A percentile compares a stretch with the other conserved stretches of the same genome.
phyloP scores from a whole-genome alignment of 2,113 vertebrate species.

The Coturnix japonica region DNA sequence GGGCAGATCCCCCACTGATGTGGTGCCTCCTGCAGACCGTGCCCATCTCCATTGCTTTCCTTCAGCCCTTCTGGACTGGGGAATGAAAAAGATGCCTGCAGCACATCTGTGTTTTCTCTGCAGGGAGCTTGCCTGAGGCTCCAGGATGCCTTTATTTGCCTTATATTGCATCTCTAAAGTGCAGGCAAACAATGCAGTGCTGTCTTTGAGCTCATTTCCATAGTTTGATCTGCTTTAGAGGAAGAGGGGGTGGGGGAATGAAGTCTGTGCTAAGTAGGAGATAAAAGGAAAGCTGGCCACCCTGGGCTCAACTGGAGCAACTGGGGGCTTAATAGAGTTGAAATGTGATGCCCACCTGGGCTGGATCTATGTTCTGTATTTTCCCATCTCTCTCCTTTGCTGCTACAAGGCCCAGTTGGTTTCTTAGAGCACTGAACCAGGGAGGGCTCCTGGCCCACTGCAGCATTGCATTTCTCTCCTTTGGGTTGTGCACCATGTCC shows the following conservation, averaged over 20 bases:
- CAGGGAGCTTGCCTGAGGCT: not conserved
- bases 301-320: not conserved
- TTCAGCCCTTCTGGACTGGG: fast-evolving
- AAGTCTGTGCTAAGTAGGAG: not conserved
- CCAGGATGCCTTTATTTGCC: not conserved
- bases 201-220: slow-evolving; percentile 1
- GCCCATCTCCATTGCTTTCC: fast-evolving
- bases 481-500: fast-evolving
- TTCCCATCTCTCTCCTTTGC: not conserved
- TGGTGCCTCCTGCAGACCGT: not conserved
- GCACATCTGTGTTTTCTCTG: not conserved
- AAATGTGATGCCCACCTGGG: not conserved
- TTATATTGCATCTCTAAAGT: not conserved
- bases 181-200: not conserved
- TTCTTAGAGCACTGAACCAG: not conserved
- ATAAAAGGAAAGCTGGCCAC: not conserved
- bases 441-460: not conserved
- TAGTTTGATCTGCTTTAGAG: not conserved
- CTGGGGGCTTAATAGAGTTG: not conserved
- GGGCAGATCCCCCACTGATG: not conserved
- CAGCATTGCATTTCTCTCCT: fast-evolving
- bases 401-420: fast-evolving
- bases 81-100: not conserved
- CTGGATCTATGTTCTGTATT: not conserved
- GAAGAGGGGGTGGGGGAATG: not conserved